These are phyloP conservation scores for Temnothorax rugatulus DNA, from an alignment of 2,888 invertebrate genomes.

Conservation along the genomic window DNA sequence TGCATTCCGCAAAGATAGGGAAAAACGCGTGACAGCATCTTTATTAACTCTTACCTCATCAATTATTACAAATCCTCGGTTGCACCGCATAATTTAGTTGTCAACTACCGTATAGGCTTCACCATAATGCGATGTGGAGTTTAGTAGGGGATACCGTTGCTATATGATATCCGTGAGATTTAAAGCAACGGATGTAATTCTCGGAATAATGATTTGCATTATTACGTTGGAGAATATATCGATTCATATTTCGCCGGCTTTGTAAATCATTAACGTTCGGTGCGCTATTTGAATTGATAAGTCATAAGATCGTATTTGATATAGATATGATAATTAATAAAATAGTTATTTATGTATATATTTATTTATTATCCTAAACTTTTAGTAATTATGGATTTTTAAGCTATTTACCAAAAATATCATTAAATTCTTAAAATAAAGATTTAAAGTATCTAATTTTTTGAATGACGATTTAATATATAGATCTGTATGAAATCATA, in stretches of 20 bases:
- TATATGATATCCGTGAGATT: conserved; percentile 8
- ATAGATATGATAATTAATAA: neutral
- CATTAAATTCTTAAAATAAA: neutral
- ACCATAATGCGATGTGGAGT: neutral
- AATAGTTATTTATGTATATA: neutral
- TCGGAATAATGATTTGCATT: conserved; percentile 11
- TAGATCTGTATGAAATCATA: neutral
- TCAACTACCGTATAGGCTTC: conserved; percentile 15
- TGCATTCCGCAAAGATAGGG: neutral
- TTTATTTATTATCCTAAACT: neutral
- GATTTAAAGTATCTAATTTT: neutral
- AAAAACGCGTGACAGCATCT: conserved; percentile 18
- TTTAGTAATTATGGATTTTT: neutral
- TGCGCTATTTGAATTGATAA: neutral
- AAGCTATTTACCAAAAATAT: neutral
- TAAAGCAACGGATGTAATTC: neutral
- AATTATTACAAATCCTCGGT: conserved; percentile 22
- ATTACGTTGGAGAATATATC: neutral
- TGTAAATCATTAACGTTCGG: neutral
- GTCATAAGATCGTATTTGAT: neutral
- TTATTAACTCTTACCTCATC: conserved; percentile 19
- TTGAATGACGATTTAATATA: neutral
- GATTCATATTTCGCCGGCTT: neutral
- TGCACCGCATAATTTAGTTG: conserved; percentile 34
- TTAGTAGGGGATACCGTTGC: conserved; percentile 1